These are phyloP conservation scores for Notechis scutatus DNA, from an alignment of 2,113 vertebrate genomes.

Conservation along the genomic window DNA sequence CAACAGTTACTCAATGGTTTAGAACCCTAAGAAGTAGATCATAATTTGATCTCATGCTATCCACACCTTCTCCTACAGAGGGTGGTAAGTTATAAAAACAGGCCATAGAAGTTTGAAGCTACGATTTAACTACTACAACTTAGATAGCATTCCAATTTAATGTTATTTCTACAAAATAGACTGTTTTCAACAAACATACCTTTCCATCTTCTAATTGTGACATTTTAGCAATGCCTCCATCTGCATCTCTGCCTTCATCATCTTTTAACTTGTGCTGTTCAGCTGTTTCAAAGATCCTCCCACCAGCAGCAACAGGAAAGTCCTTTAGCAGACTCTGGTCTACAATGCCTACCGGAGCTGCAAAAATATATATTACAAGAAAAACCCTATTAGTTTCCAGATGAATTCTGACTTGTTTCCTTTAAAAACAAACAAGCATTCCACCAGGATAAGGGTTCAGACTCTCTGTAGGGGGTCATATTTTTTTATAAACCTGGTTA, in stretches of 20 bases:
- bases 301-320: constrained; percentile 57
- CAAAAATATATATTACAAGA: constrained; percentile 27
- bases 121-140: not conserved
- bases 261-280: constrained; percentile 54
- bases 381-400: not conserved
- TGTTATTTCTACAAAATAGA: not conserved
- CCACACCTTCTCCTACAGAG: not conserved
- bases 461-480: not conserved
- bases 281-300: constrained; percentile 50
- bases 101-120: not conserved
- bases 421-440: not conserved
- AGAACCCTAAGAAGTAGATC: not conserved
- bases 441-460: not conserved
- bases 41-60: not conserved
- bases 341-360: constrained; percentile 80
- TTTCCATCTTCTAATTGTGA: constrained; percentile 73
- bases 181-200: constrained; percentile 61
- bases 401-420: not conserved
- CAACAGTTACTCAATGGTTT: not conserved
- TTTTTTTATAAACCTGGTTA: not conserved
- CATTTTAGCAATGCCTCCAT: constrained; percentile 60
- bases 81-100: not conserved
- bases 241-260: constrained; percentile 55
- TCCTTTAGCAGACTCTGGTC: constrained; percentile 72
- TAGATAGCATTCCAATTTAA: not conserved